phyloP scores from a whole-genome alignment of 2,888 invertebrate genomes.

The Drosophila meridiana region DNA sequence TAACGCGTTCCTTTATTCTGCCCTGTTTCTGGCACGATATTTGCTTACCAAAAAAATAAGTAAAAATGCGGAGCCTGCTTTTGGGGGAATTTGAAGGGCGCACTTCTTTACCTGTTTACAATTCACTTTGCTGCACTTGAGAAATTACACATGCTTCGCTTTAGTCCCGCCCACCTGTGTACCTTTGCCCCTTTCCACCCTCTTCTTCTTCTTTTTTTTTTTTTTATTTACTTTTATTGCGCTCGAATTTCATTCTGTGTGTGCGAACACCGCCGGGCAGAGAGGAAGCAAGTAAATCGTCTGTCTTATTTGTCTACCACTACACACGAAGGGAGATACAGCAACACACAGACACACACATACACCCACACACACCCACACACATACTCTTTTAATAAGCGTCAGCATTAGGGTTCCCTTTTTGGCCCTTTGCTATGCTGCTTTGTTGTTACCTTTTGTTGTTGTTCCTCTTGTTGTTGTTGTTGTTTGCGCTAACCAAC shows the following conservation, averaged over 20 bases:
- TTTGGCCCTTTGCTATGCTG: constrained; percentile 52
- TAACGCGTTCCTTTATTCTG: constrained; percentile 14
- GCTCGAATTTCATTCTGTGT: constrained; percentile 67
- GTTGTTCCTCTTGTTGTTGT: constrained; percentile 18
- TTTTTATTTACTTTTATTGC: constrained; percentile 47
- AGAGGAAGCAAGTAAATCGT: constrained; percentile 73
- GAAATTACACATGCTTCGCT: constrained; percentile 73
- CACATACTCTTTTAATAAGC: constrained; percentile 69
- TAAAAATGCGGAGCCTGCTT: neutral
- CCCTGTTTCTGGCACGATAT: constrained; percentile 30
- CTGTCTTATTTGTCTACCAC: constrained; percentile 81
- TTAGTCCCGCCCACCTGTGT: neutral
- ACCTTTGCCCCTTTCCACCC: neutral
- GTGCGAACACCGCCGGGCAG: constrained; percentile 27
- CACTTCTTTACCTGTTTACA: constrained; percentile 59
- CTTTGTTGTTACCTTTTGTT: constrained; percentile 28
- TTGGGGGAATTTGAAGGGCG: constrained; percentile 11
- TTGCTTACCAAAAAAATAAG: constrained; percentile 27
- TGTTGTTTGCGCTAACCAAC: constrained; percentile 63
- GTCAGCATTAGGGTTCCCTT: constrained; percentile 56
- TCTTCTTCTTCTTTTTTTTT: neutral
- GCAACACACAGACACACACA: constrained; percentile 5
- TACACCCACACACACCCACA: constrained; percentile 5
- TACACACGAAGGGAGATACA: constrained; percentile 20
- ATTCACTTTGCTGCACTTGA: constrained; percentile 78